A percentile compares a stretch with the other conserved stretches of the same genome.
Evolutionary conservation across 2,797 vertebrate species (phyloP).

Genomic region (Epinephelus coioides): DNA sequence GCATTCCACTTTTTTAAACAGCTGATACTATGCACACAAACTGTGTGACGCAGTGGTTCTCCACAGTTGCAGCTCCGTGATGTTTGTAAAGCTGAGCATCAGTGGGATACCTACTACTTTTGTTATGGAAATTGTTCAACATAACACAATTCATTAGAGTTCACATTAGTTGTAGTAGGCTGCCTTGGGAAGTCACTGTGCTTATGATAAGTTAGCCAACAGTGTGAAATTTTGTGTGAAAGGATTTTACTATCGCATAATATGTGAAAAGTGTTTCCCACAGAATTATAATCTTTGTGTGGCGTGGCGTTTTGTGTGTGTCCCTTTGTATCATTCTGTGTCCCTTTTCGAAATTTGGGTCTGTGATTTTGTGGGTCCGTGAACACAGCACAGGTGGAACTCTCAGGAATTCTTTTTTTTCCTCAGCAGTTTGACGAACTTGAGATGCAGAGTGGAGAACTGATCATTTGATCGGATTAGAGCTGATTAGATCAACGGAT

Average conservation of each 20-base stretch:
- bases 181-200: neutral
- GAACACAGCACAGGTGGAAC: too few species aligned
- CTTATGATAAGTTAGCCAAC: neutral
- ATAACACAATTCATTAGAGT: neutral
- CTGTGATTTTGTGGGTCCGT: too few species aligned
- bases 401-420: too few species aligned
- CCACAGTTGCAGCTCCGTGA: neutral
- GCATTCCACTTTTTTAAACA: neutral
- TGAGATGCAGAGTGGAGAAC: too few species aligned
- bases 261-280: too few species aligned
- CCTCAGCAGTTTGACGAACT: too few species aligned
- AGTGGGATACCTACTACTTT: neutral
- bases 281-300: too few species aligned
- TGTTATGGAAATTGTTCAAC: neutral
- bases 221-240: neutral
- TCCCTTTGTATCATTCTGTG: too few species aligned
- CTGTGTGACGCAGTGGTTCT: neutral
- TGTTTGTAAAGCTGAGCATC: neutral
- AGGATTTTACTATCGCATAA: neutral
- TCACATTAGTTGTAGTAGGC: neutral
- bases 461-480: too few species aligned
- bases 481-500: too few species aligned
- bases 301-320: too few species aligned
- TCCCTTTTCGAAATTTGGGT: too few species aligned
- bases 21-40: neutral